A percentile compares a stretch with the other conserved stretches of the same genome.
phyloP scores from a whole-genome alignment of 2,797 vertebrate species.

The Arremon aurantiirostris region DNA sequence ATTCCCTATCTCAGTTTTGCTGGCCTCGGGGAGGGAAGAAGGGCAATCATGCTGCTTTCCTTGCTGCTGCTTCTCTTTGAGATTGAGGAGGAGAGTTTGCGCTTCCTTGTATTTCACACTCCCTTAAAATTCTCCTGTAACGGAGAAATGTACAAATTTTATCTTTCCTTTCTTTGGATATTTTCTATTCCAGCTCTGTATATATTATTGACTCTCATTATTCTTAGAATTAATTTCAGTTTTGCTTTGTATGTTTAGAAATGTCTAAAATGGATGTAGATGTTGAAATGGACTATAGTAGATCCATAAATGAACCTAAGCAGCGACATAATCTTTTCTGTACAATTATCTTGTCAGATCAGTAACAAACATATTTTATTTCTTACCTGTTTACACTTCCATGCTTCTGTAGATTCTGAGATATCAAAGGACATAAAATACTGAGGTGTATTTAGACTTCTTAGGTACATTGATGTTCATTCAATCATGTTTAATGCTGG shows the following conservation, averaged over 20 bases:
- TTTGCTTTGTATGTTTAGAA: background rate
- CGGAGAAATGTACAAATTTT: background rate
- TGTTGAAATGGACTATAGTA: background rate
- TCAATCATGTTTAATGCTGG: background rate
- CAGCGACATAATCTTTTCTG: background rate
- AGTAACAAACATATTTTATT: background rate
- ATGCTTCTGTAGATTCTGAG: background rate
- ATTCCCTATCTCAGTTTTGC: background rate
- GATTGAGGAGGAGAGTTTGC: background rate
- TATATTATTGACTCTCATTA: background rate
- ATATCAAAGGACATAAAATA: background rate
- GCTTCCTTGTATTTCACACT: background rate
- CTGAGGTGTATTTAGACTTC: background rate
- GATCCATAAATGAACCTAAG: background rate
- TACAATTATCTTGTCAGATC: background rate
- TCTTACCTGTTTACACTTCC: background rate
- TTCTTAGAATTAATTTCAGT: background rate
- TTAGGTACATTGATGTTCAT: background rate
- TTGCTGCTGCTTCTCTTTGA: background rate
- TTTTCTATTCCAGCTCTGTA: background rate
- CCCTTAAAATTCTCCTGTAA: background rate
- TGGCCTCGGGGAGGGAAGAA: fast-evolving
- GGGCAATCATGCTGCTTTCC: background rate
- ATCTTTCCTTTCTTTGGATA: background rate
- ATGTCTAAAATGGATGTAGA: background rate